Evolutionary conservation across 1,140 invertebrate species (phyloP).

Genomic region (Polypedilum pembai): DNA sequence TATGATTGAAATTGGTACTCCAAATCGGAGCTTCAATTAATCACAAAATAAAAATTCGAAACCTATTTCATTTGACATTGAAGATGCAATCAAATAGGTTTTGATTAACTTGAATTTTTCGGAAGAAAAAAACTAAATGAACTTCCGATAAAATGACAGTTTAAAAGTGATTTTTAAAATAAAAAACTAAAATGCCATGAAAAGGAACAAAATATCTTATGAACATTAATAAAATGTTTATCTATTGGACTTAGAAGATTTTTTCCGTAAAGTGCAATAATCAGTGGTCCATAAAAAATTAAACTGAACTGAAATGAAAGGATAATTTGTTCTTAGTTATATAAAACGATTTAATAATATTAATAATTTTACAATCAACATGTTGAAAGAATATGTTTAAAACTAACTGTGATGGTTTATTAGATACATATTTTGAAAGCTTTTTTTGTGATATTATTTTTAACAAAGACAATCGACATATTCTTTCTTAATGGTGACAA

Average conservation of each 20-base stretch:
- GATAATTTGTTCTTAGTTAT: constrained; percentile 31
- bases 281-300: constrained; percentile 16
- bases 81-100: constrained; percentile 20
- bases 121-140: not conserved
- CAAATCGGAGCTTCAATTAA: constrained; percentile 10
- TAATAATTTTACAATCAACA: not conserved
- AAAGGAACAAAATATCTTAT: constrained; percentile 26
- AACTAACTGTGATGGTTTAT: not conserved
- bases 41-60: not conserved
- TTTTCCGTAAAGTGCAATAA: not conserved
- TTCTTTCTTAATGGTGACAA: constrained; percentile 27
- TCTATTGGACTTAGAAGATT: not conserved
- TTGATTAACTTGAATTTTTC: constrained; percentile 21
- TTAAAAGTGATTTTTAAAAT: not conserved
- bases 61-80: constrained; percentile 19
- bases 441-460: constrained; percentile 8
- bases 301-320: constrained; percentile 22
- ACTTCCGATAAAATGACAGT: constrained; percentile 12
- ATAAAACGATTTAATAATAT: not conserved
- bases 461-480: constrained; percentile 14
- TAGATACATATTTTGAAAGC: not conserved
- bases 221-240: not conserved
- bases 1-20: constrained; percentile 23
- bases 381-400: constrained; percentile 24
- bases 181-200: not conserved